phyloP scores from a whole-genome alignment of 2,888 invertebrate species.

The Marasmarcha lunaedactyla region DNA sequence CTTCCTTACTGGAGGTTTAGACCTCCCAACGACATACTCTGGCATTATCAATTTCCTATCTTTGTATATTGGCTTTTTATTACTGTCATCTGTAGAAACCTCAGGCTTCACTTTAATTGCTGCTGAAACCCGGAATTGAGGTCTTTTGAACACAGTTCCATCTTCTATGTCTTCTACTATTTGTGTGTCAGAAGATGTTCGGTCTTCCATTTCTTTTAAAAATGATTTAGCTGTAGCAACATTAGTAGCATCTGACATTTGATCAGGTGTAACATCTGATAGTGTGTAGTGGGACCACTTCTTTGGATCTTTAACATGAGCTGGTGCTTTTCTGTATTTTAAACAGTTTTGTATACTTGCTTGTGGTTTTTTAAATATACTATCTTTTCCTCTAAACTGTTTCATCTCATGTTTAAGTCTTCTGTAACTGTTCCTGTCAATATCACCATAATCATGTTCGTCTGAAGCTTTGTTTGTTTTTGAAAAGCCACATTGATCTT shows the following conservation, averaged over 20 bases:
- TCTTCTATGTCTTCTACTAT: slow-evolving; percentile 29
- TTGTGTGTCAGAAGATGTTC: slow-evolving; percentile 24
- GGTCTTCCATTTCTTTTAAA: slow-evolving; percentile 74
- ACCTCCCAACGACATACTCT: slow-evolving; percentile 83
- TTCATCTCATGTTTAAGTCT: slow-evolving; percentile 66
- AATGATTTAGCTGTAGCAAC: slow-evolving; percentile 83
- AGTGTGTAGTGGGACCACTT: slow-evolving; percentile 87
- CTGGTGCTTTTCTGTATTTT: slow-evolving; percentile 45
- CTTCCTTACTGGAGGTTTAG: slow-evolving; percentile 38
- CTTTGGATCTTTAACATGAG: slow-evolving; percentile 78
- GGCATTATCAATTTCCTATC: slow-evolving; percentile 83
- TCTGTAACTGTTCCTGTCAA: slow-evolving; percentile 39
- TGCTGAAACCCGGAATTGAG: slow-evolving; percentile 44
- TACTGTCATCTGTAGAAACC: slow-evolving; percentile 21
- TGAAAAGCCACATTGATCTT: slow-evolving; percentile 60
- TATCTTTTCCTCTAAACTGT: slow-evolving; percentile 77
- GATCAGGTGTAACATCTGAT: slow-evolving; percentile 79
- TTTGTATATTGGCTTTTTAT: slow-evolving; percentile 62
- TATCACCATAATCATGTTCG: slow-evolving; percentile 34
- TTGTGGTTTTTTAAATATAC: slow-evolving; percentile 83
- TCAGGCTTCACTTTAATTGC: slow-evolving; percentile 28
- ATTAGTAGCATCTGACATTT: slow-evolving; percentile 84
- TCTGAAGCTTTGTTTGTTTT: slow-evolving; percentile 36
- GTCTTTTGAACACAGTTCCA: slow-evolving; percentile 45
- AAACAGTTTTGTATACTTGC: slow-evolving; percentile 72